These are phyloP conservation scores for Cyprinodon variegatus DNA, from an alignment of 2,113 vertebrate species.

Conservation along the genomic window DNA sequence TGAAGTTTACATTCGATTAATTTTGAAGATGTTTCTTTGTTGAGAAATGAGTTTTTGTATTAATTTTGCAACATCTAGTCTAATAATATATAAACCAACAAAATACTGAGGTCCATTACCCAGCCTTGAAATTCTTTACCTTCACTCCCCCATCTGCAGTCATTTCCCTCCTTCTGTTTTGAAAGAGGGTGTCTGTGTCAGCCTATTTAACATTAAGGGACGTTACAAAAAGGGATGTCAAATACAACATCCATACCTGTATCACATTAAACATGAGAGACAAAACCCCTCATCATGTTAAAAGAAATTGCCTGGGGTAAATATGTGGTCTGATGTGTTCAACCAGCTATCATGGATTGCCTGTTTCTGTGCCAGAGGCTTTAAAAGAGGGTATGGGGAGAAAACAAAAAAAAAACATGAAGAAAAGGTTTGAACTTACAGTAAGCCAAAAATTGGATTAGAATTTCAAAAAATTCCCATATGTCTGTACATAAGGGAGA, in stretches of 20 bases:
- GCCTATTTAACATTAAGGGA: conserved; percentile 47
- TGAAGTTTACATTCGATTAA: too few species aligned
- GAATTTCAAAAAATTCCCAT: conserved; percentile 75
- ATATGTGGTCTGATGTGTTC: conserved; percentile 60
- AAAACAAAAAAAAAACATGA: conserved; percentile 14
- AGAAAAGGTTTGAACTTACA: conserved; percentile 51
- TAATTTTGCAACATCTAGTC: not conserved
- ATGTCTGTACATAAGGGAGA: conserved; percentile 58
- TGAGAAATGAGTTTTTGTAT: not conserved
- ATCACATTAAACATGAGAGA: conserved; percentile 64
- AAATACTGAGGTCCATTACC: conserved; percentile 46
- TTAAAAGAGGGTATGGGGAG: not conserved
- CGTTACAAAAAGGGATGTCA: conserved; percentile 47
- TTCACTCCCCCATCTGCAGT: not conserved
- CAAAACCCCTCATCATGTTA: conserved; percentile 59
- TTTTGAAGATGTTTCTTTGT: too few species aligned
- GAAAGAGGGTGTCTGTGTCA: conserved; percentile 19
- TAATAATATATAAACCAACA: conserved; percentile 11
- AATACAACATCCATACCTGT: conserved; percentile 61
- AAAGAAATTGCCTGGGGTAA: conserved; percentile 58
- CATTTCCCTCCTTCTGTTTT: conserved; percentile 14
- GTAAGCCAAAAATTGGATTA: conserved; percentile 70
- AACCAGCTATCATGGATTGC: conserved; percentile 67
- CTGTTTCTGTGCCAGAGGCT: conserved; percentile 60
- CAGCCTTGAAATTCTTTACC: conserved; percentile 23